Percentiles rank a stretch among this genome's conserved stretches.
Evolutionary conservation across 1,140 invertebrate species (phyloP).

Genomic region (Drosophila nigromelanica): DNA sequence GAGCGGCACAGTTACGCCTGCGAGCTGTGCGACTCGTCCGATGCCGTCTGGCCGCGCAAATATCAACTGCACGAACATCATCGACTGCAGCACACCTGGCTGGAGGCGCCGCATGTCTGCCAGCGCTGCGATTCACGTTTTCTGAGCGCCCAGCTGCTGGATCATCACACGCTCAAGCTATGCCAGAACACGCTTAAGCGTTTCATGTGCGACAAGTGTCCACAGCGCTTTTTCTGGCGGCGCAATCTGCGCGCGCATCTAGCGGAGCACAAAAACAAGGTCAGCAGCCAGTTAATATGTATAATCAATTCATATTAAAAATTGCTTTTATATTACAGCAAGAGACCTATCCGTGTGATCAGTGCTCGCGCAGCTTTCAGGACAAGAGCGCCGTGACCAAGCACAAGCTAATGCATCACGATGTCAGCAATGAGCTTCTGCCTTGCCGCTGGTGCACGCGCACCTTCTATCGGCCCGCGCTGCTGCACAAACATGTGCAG

Average conservation of each 20-base stretch:
- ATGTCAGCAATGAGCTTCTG: conserved; percentile 80
- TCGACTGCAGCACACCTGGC: conserved; percentile 56
- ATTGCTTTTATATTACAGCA: conserved; percentile 36
- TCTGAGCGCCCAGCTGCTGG: conserved; percentile 55
- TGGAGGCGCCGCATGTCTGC: conserved; percentile 69
- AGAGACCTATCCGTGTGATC: conserved; percentile 83
- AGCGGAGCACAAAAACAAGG: conserved; percentile 68
- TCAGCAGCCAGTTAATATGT: background rate
- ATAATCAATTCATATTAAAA: no score
- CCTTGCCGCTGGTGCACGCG: conserved; percentile 85
- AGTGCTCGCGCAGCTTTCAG: conserved; percentile 84
- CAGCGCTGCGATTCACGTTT: conserved; percentile 69
- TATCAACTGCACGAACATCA: conserved; percentile 76
- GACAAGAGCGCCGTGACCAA: conserved; percentile 85
- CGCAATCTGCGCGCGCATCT: conserved; percentile 60
- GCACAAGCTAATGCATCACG: conserved; percentile 84
- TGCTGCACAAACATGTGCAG: conserved; percentile 73
- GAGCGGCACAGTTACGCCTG: conserved; percentile 58
- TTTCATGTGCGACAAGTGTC: conserved; percentile 70
- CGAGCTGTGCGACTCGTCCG: conserved; percentile 53
- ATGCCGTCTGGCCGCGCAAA: conserved; percentile 56
- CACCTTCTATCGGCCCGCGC: conserved; percentile 85
- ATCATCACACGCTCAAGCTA: conserved; percentile 60
- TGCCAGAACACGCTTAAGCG: conserved; percentile 70
- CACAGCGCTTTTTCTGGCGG: conserved; percentile 70